phyloP scores from a whole-genome alignment of 2,888 invertebrate species.

The Dynastes grantii region DNA sequence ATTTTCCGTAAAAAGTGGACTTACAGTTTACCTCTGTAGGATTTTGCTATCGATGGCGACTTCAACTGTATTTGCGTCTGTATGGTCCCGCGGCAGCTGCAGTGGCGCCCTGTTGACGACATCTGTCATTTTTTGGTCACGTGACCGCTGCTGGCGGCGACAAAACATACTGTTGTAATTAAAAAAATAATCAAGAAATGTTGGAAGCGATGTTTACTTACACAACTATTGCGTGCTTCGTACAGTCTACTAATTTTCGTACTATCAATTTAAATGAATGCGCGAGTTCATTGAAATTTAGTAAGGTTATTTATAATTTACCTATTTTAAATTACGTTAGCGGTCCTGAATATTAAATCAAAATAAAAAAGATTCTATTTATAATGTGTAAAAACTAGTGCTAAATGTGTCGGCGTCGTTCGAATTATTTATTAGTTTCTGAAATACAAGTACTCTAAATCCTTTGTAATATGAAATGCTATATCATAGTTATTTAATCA shows the following conservation, averaged over 20 bases:
- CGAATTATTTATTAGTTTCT: neutral
- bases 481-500: slow-evolving; percentile 40
- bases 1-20: too few relatives aligned
- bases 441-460: neutral
- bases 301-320: neutral
- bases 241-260: slow-evolving; percentile 27
- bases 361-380: neutral
- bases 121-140: slow-evolving; percentile 51
- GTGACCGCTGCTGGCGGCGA: slow-evolving; percentile 50
- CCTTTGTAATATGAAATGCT: neutral
- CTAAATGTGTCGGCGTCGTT: slow-evolving; percentile 5
- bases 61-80: too few relatives aligned
- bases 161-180: slow-evolving; percentile 46
- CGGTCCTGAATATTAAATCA: neutral
- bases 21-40: too few relatives aligned
- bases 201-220: slow-evolving; percentile 35
- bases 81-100: neutral
- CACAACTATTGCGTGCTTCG: slow-evolving; percentile 36
- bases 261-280: slow-evolving; percentile 32
- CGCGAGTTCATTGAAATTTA: slow-evolving; percentile 1
- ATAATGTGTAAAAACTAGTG: slow-evolving; percentile 17
- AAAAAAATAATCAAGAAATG: slow-evolving; percentile 44
- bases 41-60: too few relatives aligned
- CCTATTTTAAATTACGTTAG: slow-evolving; percentile 18
- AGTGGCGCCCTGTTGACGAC: slow-evolving; percentile 46